Evolutionary conservation across 1,140 invertebrate species (phyloP).

Genomic region (Coptotermes formosanus): DNA sequence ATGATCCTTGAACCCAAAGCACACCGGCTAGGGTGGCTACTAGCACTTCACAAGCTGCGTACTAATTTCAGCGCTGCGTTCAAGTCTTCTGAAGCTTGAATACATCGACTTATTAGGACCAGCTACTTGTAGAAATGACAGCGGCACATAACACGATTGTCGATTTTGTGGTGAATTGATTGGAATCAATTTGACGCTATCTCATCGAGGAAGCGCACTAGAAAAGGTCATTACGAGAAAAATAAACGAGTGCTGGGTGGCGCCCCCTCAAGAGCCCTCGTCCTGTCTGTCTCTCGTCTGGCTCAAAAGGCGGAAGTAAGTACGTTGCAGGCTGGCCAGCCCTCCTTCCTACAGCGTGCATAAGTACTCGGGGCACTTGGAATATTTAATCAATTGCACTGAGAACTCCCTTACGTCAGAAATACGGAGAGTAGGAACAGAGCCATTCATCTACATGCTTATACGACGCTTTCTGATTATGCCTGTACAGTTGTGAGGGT

Average conservation of each 20-base stretch:
- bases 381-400: neutral
- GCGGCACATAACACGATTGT: neutral
- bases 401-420: neutral
- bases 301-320: neutral
- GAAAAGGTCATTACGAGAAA: neutral
- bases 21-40: too few species aligned
- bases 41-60: too few species aligned
- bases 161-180: neutral
- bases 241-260: neutral
- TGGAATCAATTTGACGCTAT: neutral
- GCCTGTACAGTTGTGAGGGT: too few species aligned
- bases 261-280: neutral
- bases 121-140: neutral
- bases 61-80: neutral
- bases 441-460: too few species aligned
- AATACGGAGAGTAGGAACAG: neutral
- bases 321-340: neutral
- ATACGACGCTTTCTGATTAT: too few species aligned
- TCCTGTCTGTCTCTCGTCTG: neutral
- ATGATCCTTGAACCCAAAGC: too few species aligned
- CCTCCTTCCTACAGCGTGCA: neutral
- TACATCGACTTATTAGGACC: too few species aligned
- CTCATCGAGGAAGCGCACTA: neutral
- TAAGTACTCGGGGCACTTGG: neutral
- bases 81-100: neutral